Percentiles rank a stretch among this genome's conserved stretches.
Conservation (phyloP, 2,888 invertebrate genomes). For the Yponomeuta evonymella region DNA sequence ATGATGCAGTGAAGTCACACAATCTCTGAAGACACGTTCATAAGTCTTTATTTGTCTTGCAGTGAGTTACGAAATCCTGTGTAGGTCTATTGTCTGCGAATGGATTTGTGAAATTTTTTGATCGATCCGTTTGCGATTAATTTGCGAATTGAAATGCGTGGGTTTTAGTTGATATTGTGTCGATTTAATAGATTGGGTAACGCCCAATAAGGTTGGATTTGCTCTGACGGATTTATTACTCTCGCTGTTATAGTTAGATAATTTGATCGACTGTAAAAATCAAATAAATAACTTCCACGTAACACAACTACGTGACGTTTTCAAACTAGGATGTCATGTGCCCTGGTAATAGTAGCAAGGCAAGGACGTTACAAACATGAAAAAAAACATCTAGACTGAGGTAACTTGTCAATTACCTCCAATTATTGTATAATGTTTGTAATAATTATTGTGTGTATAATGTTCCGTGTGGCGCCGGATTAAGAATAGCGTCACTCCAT, state of each 20-base stretch:
- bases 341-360: too few relatives aligned
- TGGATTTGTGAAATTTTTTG: slow-evolving; percentile 8
- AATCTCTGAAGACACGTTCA: background rate
- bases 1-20: background rate
- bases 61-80: background rate
- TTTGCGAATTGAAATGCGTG: slow-evolving; percentile 5
- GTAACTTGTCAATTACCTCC: too few relatives aligned
- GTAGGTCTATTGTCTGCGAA: background rate
- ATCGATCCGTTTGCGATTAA: slow-evolving; percentile 10
- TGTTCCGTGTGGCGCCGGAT: too few relatives aligned
- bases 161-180: background rate
- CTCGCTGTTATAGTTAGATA: background rate
- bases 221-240: background rate
- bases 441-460: too few relatives aligned
- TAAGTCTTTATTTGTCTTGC: background rate
- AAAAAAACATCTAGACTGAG: too few relatives aligned
- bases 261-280: background rate
- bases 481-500: too few relatives aligned
- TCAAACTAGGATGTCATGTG: too few relatives aligned
- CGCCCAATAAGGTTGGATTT: background rate
- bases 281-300: too few relatives aligned
- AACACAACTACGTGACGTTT: too few relatives aligned
- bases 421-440: too few relatives aligned
- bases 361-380: too few relatives aligned
- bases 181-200: background rate